Percentiles rank a stretch among this genome's conserved stretches.
Conservation (phyloP, 2,113 vertebrate species). For the Scortum barcoo region DNA sequence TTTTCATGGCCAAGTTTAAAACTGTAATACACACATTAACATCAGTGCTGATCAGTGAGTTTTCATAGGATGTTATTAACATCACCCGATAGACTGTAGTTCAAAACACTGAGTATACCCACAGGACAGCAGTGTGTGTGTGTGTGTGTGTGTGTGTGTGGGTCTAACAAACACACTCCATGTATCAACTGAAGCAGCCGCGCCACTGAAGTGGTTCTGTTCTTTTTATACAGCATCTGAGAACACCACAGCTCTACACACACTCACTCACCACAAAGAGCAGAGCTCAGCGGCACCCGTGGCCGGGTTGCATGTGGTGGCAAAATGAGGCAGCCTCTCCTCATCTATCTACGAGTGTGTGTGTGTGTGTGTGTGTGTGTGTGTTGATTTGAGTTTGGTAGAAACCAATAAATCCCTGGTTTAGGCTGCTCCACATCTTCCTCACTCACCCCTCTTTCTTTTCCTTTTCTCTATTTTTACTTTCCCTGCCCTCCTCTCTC, state of each 20-base stretch:
- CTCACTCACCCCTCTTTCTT: slow-evolving; percentile 2
- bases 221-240: slow-evolving; percentile 66
- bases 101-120: slow-evolving; percentile 11
- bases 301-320: slow-evolving; percentile 61
- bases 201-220: slow-evolving; percentile 63
- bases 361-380: neutral
- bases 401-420: slow-evolving; percentile 57
- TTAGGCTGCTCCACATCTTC: slow-evolving; percentile 23
- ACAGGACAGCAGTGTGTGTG: slow-evolving; percentile 8
- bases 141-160: slow-evolving; percentile 19
- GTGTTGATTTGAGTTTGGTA: slow-evolving; percentile 46
- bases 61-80: slow-evolving; percentile 16
- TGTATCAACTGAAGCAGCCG: slow-evolving; percentile 41
- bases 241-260: slow-evolving; percentile 29
- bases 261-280: slow-evolving; percentile 39
- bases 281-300: slow-evolving; percentile 45
- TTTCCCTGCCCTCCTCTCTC: slow-evolving; percentile 10
- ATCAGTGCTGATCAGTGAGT: slow-evolving; percentile 1
- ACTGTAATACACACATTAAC: neutral
- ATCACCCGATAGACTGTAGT: slow-evolving; percentile 3
- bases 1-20: neutral
- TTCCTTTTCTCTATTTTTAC: slow-evolving; percentile 47
- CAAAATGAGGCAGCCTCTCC: slow-evolving; percentile 59
- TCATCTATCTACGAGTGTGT: slow-evolving; percentile 28
- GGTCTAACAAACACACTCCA: slow-evolving; percentile 25